Evolutionary conservation across 2,797 vertebrate genomes (phyloP).

Genomic region (Pseudotriccus pelzelni): DNA sequence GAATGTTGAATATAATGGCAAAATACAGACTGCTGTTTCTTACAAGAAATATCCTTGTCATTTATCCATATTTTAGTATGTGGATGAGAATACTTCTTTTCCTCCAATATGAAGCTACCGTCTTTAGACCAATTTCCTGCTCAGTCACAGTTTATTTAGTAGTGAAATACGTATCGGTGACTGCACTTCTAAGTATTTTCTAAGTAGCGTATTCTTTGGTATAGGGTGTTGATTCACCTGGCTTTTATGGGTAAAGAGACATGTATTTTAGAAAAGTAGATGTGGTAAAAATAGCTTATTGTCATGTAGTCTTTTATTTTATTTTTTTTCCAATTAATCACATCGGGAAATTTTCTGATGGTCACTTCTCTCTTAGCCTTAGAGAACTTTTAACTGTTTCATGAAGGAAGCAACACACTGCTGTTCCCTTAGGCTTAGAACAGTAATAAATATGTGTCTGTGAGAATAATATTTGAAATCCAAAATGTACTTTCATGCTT

Average conservation of each 20-base stretch:
- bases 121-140: background rate
- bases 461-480: conserved; percentile 35
- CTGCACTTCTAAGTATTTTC: background rate
- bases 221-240: background rate
- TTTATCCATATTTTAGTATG: background rate
- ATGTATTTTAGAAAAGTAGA: background rate
- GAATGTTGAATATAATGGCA: background rate
- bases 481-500: background rate
- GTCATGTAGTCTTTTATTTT: background rate
- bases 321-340: background rate
- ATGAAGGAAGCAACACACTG: background rate
- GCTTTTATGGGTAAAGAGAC: background rate
- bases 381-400: background rate
- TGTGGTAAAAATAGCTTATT: background rate
- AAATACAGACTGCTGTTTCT: background rate
- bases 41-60: background rate
- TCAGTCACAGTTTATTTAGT: background rate
- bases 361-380: background rate
- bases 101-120: background rate
- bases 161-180: background rate
- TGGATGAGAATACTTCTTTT: background rate
- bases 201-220: background rate
- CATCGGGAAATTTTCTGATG: background rate
- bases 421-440: background rate
- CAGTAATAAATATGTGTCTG: background rate